Evolutionary conservation across 2,888 invertebrate genomes (phyloP), one percentile per base, ranked within the genome.

Genomic region (Cephus pygmeus): DNA sequence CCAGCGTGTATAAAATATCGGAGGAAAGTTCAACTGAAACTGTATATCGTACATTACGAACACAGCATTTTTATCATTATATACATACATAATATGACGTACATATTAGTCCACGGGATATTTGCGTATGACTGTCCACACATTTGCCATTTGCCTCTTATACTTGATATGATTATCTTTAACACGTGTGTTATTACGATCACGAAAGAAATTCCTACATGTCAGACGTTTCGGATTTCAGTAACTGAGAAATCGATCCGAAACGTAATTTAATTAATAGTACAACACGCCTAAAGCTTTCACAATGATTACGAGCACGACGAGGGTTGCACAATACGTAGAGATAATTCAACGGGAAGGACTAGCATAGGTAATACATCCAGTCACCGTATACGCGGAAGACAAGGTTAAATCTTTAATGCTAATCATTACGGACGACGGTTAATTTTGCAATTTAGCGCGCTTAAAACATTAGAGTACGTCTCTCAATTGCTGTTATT

Each of bases 401-500:
- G 30, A 77, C 83, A 83, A 83, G 85, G 81, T 75, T 80, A 76
- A 79, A 84, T 83, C 81, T 81, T 80, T 83, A 80, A 79, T 81
- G 82, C 82, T 83, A 85, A 85, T 85, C 81, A 12, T 35, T 12
- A 75, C 79, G 79, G 73, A 79, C 79, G 78, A 76, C 81, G 81
- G 81, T 79, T 81, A 83, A 84, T 84, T 81, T 84, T 75, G 80
- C 79, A 78, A 80, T 84, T 84, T 80, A 83, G 77, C 79, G 78
- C 75, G 75, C 75, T 75, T 76, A 79, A 80, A 84, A 82, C 56
- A 56, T 56, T 56, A 56, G 23, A 23, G 23, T 23, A 23, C 56
- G 23, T 56, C 4, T 56, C 40, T 56, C 40, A 56, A 56, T 56
- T 56, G 23, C 23, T 15, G 40, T 56, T 56, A 56, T 23, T 23